Evolutionary conservation across 1,140 invertebrate genomes (phyloP).

Genomic region (Alviniconcha marisindica): DNA sequence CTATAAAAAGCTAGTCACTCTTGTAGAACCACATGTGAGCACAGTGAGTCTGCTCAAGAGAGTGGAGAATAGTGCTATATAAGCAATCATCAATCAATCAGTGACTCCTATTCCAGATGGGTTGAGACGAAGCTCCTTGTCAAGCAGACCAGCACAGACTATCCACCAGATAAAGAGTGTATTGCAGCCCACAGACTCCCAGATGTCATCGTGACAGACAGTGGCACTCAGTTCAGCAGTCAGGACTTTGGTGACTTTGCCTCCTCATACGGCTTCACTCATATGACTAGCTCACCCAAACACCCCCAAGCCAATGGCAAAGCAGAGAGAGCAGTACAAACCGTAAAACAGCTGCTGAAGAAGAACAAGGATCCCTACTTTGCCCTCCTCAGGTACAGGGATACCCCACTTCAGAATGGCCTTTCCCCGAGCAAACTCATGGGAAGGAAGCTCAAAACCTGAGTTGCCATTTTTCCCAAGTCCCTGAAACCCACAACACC

Average conservation of each 20-base stretch:
- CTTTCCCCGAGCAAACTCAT: constrained; percentile 48
- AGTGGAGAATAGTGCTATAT: too few relatives aligned
- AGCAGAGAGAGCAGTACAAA: constrained; percentile 52
- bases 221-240: constrained; percentile 55
- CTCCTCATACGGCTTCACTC: constrained; percentile 50
- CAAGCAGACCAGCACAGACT: background rate
- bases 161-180: constrained; percentile 42
- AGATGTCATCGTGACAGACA: constrained; percentile 51
- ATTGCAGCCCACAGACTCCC: constrained; percentile 57
- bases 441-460: constrained; percentile 46
- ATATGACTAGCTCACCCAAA: constrained; percentile 47
- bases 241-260: constrained; percentile 38
- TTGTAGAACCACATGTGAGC: too few relatives aligned
- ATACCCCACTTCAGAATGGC: constrained; percentile 42
- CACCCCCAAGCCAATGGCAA: constrained; percentile 54
- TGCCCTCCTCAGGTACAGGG: constrained; percentile 44
- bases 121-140: constrained; percentile 20
- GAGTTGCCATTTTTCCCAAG: constrained; percentile 5
- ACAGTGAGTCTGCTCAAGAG: too few relatives aligned
- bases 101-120: constrained; percentile 52
- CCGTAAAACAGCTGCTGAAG: constrained; percentile 49
- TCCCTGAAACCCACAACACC: constrained; percentile 8
- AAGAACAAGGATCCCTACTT: constrained; percentile 49
- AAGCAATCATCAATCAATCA: too few relatives aligned
- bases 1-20: too few relatives aligned